A percentile compares a stretch with the other conserved stretches of the same genome.
Conservation (phyloP, 2,113 vertebrate species). For the Malurus melanocephalus region DNA sequence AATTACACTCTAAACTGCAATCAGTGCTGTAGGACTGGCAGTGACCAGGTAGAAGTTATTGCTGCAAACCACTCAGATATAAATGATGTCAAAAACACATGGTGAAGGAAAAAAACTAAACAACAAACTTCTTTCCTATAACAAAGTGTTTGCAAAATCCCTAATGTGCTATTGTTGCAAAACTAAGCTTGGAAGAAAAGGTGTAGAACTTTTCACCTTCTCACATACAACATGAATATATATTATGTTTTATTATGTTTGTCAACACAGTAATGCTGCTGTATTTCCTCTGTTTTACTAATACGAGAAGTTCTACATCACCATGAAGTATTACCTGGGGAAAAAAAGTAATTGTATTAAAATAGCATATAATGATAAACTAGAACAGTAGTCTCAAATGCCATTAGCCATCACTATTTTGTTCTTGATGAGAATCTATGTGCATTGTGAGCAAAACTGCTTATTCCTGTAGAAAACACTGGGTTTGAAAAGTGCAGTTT, state of each 20-base stretch:
- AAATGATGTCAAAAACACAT: not conserved
- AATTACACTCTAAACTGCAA: not conserved
- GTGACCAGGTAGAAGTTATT: not conserved
- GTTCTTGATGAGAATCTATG: not conserved
- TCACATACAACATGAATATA: not conserved
- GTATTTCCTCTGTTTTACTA: not conserved
- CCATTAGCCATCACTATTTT: not conserved
- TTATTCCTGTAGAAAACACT: not conserved
- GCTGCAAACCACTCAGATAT: not conserved
- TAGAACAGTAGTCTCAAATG: not conserved
- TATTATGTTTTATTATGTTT: not conserved
- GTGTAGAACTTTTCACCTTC: not conserved
- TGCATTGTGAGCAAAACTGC: not conserved
- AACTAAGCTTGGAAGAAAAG: not conserved
- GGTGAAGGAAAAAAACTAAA: not conserved
- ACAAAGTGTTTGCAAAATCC: not conserved
- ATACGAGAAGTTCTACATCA: not conserved
- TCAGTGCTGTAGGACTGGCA: not conserved
- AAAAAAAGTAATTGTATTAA: not conserved
- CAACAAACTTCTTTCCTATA: not conserved
- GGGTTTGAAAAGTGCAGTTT: not conserved
- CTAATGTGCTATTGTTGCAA: not conserved
- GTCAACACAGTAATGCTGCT: not conserved
- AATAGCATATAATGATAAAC: not conserved
- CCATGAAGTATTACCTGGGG: not conserved